phyloP scores from a whole-genome alignment of 64 coral and sea anemone species.

The Anthopleura sola region DNA sequence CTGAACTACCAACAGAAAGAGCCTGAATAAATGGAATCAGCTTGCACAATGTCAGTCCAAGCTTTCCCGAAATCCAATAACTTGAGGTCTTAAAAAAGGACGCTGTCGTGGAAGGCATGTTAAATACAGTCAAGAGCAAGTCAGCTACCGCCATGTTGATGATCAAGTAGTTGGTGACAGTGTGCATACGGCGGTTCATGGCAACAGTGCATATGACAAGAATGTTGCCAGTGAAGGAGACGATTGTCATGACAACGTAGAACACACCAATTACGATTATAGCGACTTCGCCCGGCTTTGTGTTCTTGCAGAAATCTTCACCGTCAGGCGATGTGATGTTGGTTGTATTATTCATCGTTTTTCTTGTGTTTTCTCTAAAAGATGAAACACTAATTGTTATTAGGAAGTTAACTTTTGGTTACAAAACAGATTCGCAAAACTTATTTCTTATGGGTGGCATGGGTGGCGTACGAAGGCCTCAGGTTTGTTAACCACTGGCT shows the following conservation, averaged over 20 bases:
- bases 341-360: background rate
- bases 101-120: slow-evolving; percentile 50
- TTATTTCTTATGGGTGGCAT: no score
- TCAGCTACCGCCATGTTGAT: slow-evolving; percentile 85
- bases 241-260: background rate
- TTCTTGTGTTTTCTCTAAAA: background rate
- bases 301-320: background rate
- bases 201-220: slow-evolving; percentile 64
- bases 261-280: background rate
- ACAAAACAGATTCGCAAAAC: no score
- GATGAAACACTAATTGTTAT: no score
- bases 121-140: slow-evolving; percentile 56
- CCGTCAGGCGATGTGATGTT: background rate
- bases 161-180: slow-evolving; percentile 84
- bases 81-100: background rate
- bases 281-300: background rate
- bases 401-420: no score
- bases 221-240: slow-evolving; percentile 47
- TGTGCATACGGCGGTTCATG: slow-evolving; percentile 68
- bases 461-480: no score
- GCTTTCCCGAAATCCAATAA: slow-evolving; percentile 28
- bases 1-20: slow-evolving; percentile 65
- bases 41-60: slow-evolving; percentile 52
- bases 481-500: no score
- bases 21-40: slow-evolving; percentile 65